These are phyloP conservation scores for Diplolepis rosae DNA, from an alignment of 2,888 invertebrate species.

Conservation along the genomic window DNA sequence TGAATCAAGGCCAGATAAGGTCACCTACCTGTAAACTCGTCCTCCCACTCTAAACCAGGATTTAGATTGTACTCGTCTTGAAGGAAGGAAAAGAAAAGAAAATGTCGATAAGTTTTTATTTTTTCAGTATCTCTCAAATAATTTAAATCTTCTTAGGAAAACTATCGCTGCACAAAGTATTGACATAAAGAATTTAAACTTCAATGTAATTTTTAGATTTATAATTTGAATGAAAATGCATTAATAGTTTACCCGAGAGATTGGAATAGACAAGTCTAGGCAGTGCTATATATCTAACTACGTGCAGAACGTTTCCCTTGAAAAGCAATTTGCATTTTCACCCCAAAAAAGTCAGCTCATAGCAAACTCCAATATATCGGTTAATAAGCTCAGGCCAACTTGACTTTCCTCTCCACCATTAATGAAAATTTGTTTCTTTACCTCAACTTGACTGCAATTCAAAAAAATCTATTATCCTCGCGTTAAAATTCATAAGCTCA, in stretches of 20 bases:
- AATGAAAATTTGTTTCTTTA: neutral
- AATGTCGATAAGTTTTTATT: constrained; percentile 74
- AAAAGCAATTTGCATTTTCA: constrained; percentile 29
- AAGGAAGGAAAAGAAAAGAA: constrained; percentile 79
- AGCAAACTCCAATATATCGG: constrained; percentile 19
- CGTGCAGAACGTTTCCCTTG: constrained; percentile 54
- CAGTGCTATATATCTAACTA: constrained; percentile 52
- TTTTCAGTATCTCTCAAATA: constrained; percentile 54
- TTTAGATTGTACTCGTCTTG: constrained; percentile 99
- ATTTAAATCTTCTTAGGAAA: constrained; percentile 41
- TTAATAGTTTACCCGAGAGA: constrained; percentile 41
- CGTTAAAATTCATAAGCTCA: neutral
- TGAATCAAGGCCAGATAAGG: constrained; percentile 62
- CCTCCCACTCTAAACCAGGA: constrained; percentile 99
- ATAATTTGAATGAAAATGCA: neutral
- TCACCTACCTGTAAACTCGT: constrained; percentile 99
- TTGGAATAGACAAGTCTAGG: constrained; percentile 52
- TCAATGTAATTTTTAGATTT: neutral
- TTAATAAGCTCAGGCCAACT: constrained; percentile 7
- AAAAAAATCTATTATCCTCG: neutral
- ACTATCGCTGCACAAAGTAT: constrained; percentile 40
- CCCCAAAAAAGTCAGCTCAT: constrained; percentile 29
- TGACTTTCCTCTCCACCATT: constrained; percentile 24
- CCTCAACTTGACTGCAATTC: neutral
- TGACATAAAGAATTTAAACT: neutral